A percentile compares a stretch with the other conserved stretches of the same genome.
phyloP scores from a whole-genome alignment of 2,113 vertebrate species.

The Plestiodon gilberti region DNA sequence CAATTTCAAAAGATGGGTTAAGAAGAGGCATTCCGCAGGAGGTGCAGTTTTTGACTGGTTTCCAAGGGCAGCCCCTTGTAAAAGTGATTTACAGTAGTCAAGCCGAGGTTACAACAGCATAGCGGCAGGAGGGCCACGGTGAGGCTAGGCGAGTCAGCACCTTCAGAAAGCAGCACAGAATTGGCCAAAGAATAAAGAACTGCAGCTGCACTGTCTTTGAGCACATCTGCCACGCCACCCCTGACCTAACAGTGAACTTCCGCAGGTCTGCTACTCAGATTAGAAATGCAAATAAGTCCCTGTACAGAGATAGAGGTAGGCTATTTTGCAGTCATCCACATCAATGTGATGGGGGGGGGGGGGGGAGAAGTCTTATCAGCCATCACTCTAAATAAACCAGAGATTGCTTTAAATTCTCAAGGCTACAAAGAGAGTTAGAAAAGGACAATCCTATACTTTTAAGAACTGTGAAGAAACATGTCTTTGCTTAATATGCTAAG shows the following conservation, averaged over 20 bases:
- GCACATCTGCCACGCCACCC: background rate
- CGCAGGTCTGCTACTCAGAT: background rate
- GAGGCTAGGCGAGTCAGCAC: background rate
- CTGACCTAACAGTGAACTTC: background rate
- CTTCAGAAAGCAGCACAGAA: conserved; percentile 18
- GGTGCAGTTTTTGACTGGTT: background rate
- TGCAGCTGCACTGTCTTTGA: background rate
- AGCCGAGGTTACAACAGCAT: background rate
- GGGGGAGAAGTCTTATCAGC: background rate
- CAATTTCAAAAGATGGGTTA: background rate
- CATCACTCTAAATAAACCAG: background rate
- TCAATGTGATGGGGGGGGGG: background rate
- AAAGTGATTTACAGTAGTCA: background rate
- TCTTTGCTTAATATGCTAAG: background rate
- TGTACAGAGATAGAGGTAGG: conserved; percentile 17
- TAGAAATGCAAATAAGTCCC: conserved; percentile 16
- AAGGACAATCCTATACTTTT: background rate
- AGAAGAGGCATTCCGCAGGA: background rate
- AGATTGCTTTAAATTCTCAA: background rate
- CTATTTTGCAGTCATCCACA: background rate
- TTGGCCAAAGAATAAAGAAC: conserved; percentile 40
- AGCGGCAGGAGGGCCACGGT: background rate
- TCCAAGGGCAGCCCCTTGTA: background rate
- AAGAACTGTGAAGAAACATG: background rate
- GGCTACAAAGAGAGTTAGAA: conserved; percentile 5